Evolutionary conservation across 2,797 vertebrate genomes (phyloP), one percentile per base, ranked within the genome.

Genomic region (Caiman crocodilus): DNA sequence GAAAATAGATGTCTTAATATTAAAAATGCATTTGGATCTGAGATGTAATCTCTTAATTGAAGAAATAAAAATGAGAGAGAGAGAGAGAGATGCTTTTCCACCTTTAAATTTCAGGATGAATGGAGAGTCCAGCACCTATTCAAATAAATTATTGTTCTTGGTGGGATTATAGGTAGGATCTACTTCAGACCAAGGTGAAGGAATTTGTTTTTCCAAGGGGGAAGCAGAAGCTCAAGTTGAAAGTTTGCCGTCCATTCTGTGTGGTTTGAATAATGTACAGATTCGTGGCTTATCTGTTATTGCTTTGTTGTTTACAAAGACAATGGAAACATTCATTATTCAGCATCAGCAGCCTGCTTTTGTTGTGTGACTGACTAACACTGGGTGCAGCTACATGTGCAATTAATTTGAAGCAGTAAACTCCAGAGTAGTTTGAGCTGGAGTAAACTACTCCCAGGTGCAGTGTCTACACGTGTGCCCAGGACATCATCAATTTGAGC

Each of bases 121-220:
- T 93, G 86, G 56, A 94, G 76, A 96, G 9, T 92, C n/a, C 94
- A 86, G 61, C 57, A 90, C 28, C 3, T 76, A 65, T 61, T 79
- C 85, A 96, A 90, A 97, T 97, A 97, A 97, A 96, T 95, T 81
- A 61, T 26, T 95, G 79, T 69, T 88, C 92, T 95, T 42, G 85
- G 76, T 2, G 35, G 12, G 4, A 87, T 90, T 18, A 71, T 23
- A 85, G 94, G 12, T 7, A 87, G 7, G 11, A 63, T 69, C 64
- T 88, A 6, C 85, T 96, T 90, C 89, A 88, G 86, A 61, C 25
- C 60, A 80, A 10, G 57, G 11, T 2, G 4, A n/a, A 84, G 15
- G 61, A 25, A 4, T 25, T 69, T 90, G 3, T 18, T 20, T 89
- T 92, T 83, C 32, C 81, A 59, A 84, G 42, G 5, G 14, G 50